Conservation (phyloP, 2,888 invertebrate genomes). For the Byasa hedistus region DNA sequence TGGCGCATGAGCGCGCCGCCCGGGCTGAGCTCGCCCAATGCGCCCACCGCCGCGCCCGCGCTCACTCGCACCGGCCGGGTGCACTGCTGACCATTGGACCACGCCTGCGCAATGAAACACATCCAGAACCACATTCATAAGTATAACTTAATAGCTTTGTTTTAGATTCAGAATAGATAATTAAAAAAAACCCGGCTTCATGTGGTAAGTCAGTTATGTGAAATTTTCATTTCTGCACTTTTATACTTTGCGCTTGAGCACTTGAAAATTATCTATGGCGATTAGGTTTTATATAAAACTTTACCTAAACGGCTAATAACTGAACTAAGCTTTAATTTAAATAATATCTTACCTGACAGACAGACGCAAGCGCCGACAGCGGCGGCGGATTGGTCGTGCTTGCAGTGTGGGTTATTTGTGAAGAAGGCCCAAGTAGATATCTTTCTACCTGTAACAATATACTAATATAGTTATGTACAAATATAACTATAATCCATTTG, state of each 20-base stretch:
- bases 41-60: slow-evolving; percentile 89
- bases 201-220: too few relatives aligned
- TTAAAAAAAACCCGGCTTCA: too few relatives aligned
- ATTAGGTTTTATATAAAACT: too few relatives aligned
- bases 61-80: slow-evolving; percentile 83
- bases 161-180: too few relatives aligned
- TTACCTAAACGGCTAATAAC: background rate
- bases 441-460: slow-evolving; percentile 63
- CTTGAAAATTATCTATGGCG: too few relatives aligned
- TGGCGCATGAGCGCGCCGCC: slow-evolving; percentile 95
- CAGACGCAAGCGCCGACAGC: slow-evolving; percentile 65
- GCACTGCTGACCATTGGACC: slow-evolving; percentile 80
- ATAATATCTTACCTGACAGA: slow-evolving; percentile 63
- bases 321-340: background rate
- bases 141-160: background rate
- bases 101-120: slow-evolving; percentile 57
- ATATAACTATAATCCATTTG: too few relatives aligned
- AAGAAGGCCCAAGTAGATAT: slow-evolving; percentile 70
- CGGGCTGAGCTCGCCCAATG: slow-evolving; percentile 93
- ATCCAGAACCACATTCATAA: background rate
- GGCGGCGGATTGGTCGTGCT: slow-evolving; percentile 61
- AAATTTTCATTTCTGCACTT: too few relatives aligned
- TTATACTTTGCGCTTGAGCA: too few relatives aligned
- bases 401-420: slow-evolving; percentile 55
- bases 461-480: background rate